These are phyloP conservation scores for Vulpes ferrilata DNA, from an alignment of 2,113 vertebrate genomes.

Conservation along the genomic window DNA sequence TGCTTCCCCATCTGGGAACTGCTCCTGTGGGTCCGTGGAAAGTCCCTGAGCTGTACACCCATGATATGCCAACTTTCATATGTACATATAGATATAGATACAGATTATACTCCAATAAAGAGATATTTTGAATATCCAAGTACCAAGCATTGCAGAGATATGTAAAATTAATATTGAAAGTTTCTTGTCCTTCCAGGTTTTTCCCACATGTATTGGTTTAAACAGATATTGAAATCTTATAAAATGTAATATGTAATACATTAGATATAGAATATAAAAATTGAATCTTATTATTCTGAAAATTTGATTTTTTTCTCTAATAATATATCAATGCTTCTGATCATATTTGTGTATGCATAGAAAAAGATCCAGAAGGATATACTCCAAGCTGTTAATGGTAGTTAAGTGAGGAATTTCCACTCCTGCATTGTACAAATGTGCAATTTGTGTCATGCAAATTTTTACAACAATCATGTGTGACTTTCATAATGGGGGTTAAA, in stretches of 20 bases:
- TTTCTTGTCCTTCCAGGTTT: not conserved
- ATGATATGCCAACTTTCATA: not conserved
- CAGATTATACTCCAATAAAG: not conserved
- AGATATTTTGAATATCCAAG: not conserved
- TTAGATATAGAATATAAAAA: not conserved
- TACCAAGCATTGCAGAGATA: not conserved
- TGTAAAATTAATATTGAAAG: not conserved
- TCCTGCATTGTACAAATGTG: not conserved
- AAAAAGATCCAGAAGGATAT: not conserved
- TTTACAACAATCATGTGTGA: not conserved
- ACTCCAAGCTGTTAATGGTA: not conserved
- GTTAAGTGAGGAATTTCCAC: not conserved
- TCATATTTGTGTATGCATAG: not conserved
- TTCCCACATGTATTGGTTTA: not conserved
- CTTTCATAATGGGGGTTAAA: not conserved
- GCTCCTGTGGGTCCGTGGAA: fast-evolving
- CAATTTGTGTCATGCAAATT: not conserved
- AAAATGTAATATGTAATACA: not conserved
- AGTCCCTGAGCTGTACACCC: not conserved
- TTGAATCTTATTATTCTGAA: not conserved
- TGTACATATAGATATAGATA: not conserved
- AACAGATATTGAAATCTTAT: slow-evolving; percentile 19
- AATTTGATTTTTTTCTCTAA: not conserved
- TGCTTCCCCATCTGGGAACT: not conserved
- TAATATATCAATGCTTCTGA: not conserved